Base-by-base conservation (phyloP, 2,888 invertebrate genomes). In the Stenotaenia linearis region DNA sequence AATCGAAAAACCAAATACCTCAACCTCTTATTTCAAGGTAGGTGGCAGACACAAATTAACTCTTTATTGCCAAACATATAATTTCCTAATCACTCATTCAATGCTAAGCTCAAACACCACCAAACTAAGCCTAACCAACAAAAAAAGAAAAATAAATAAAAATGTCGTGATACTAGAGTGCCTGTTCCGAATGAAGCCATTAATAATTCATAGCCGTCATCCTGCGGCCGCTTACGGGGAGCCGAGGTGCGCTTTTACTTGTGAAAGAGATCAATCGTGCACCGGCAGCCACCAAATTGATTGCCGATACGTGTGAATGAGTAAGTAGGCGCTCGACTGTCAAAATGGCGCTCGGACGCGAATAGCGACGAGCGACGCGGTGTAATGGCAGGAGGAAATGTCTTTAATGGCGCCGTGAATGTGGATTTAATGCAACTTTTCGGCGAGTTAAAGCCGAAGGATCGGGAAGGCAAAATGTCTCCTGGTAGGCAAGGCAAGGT, bases 221-320 rank as follows among this genome's bases (percentile, higher is more conserved):
- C 69, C 69, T 69, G 69, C 28, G 69, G 69, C 69, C n/a, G 69
- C 28, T 10, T 0, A 25, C 69, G 69, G 15, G 69, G 69, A 28
- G 25, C 69, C 15, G 4, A 25, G 69, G 69, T 69, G 69, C 25
- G 69, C 25, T 69, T 69, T 28, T 69, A 25, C 69, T 28, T 9
- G 69, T 1, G 28, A 25, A 28, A 69, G 69, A 69, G 69, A 69
- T 69, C 69, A 69, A 69, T 69, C 69, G 69, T 69, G 69, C 69
- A 69, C 69, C 69, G 69, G 69, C 69, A 69, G 69, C 69, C 6
- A 69, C 69, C 69, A 28, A 28, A 69, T 69, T 69, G 69, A 69
- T 69, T 69, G 69, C 69, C 69, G 69, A 69, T 69, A 69, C 69
- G 69, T 69, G 69, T 28, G 69, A 69, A 69, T 69, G 69, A 69